phyloP scores from a whole-genome alignment of 2,113 vertebrate species.

The Callipepla squamata region DNA sequence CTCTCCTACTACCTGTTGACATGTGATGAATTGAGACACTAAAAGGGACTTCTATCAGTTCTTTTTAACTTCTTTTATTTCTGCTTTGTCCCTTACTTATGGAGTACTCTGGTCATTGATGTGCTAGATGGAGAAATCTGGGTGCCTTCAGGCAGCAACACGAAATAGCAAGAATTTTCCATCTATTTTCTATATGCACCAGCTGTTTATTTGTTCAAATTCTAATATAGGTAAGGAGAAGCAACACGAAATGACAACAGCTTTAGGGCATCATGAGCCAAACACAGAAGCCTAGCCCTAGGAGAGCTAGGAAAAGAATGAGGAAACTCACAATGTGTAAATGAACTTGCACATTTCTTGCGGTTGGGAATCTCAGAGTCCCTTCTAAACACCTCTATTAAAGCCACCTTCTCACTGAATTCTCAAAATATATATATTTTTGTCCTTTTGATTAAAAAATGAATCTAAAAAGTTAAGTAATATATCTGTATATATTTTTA shows the following conservation, averaged over 20 bases:
- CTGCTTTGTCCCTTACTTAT: neutral
- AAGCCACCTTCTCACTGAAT: neutral
- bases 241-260: neutral
- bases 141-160: neutral
- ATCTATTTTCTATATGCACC: neutral
- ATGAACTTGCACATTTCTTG: neutral
- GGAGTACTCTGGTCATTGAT: neutral
- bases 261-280: neutral
- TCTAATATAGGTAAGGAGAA: neutral
- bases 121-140: neutral
- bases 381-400: neutral
- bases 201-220: neutral
- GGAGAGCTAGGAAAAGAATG: neutral
- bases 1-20: accelerated
- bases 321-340: accelerated
- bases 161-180: neutral
- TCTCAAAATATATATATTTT: no score
- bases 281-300: neutral
- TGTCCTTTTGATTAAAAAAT: neutral
- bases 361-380: neutral
- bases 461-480: neutral
- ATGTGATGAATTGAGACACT: neutral
- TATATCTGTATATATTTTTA: no score
- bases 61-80: neutral
- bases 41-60: neutral